Evolutionary conservation across 1,140 invertebrate species (phyloP), one percentile per base, ranked within the genome.

Genomic region (Thalassaphorura encarpata): DNA sequence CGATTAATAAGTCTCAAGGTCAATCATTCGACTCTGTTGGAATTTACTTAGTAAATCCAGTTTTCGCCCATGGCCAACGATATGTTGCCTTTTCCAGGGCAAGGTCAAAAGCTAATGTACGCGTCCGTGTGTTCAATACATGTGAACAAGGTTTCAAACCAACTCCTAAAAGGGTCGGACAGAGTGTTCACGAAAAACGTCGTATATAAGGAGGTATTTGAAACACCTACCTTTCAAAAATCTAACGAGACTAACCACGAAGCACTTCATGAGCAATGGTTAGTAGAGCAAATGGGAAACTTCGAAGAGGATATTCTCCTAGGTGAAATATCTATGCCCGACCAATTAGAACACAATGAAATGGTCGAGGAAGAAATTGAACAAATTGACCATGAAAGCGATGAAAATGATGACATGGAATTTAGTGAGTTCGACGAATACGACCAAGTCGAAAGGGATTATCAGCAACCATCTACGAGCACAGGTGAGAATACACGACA

Each of bases 1-100:
- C 72, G 18, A 75, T 76, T 46, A 77, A 76, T 62, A 77, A 80
- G 66, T 70, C 72, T 64, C 77, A 80, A 68, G 75, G 77, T 6
- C 60, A 61, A 43, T 29, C 59, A 1, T 49, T 61, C n/a, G 36
- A 56, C 18, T 40, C 13, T 23, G 48, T 56, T 47, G 53, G 59
- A 2, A 51, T 61, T 2, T 56, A 56, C 26, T 31, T 61, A 16
- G 36, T 40, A 16, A 16, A 56, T 11, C 50, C 52, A 23, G 47
- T 55, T 2, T 60, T 60, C 42, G 27, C 16, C 8, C 58, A 60
- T 46, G 58, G 58, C 4, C 58, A 60, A 47, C 33, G 55, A 1
- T 60, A 60, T 26, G 49, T 52, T 27, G 58, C 56, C 15, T 48
- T 58, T 21, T 47, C 42, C 1, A 1, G 56, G 29, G 49, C 33